Evolutionary conservation across 2,888 invertebrate species (phyloP).

Genomic region (Platycheirus albimanus): DNA sequence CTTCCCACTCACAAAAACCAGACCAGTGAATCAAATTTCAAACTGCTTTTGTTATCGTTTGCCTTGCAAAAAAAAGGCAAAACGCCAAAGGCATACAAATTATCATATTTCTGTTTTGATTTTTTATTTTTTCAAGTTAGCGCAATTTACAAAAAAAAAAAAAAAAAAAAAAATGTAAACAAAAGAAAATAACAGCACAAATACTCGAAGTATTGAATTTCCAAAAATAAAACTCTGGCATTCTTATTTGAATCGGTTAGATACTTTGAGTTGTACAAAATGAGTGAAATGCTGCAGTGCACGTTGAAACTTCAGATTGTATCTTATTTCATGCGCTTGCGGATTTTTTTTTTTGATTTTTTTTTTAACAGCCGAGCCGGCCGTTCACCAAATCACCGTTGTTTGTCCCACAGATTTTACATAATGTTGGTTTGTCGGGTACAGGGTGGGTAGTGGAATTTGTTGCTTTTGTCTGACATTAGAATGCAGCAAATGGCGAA

Average conservation of each 20-base stretch:
- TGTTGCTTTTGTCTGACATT: constrained; percentile 47
- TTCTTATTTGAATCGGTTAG: constrained; percentile 22
- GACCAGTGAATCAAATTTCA: constrained; percentile 60
- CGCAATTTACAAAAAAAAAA: not conserved
- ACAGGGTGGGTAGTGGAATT: constrained; percentile 42
- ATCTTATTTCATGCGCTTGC: constrained; percentile 62
- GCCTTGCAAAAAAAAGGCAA: constrained; percentile 39
- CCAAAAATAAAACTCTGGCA: constrained; percentile 44
- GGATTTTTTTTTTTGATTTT: constrained; percentile 47
- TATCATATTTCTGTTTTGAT: constrained; percentile 32
- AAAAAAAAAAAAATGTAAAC: constrained; percentile 15
- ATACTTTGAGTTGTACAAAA: constrained; percentile 9
- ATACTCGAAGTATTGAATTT: constrained; percentile 32
- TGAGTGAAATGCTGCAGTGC: constrained; percentile 44
- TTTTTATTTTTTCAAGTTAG: constrained; percentile 7
- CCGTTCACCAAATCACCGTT: constrained; percentile 46
- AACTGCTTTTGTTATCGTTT: constrained; percentile 63
- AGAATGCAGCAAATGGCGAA: constrained; percentile 58
- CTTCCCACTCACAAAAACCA: constrained; percentile 53
- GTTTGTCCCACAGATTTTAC: constrained; percentile 34
- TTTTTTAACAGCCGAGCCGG: too few species aligned
- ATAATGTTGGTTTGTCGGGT: not conserved
- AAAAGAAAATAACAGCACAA: constrained; percentile 7
- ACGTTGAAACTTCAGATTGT: constrained; percentile 30
- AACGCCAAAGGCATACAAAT: constrained; percentile 33